Percentiles rank a stretch among this genome's conserved stretches.
These are phyloP conservation scores for Sarcophaga carnaria DNA, from an alignment of 2,888 invertebrate genomes.

Conservation along the genomic window DNA sequence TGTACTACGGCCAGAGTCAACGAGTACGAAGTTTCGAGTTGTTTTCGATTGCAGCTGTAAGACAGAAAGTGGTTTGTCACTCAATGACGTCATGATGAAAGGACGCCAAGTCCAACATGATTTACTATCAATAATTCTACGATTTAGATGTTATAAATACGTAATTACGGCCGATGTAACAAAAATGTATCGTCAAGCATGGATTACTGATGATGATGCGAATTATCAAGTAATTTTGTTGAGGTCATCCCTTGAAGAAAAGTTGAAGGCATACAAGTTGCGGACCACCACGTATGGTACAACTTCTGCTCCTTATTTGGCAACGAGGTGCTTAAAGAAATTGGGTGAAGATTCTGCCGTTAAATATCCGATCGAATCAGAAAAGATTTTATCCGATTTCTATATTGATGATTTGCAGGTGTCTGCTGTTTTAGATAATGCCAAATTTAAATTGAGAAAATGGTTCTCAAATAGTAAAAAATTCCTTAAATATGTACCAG, in stretches of 20 bases:
- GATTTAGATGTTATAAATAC: no score
- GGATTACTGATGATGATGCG: no score
- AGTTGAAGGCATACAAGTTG: constrained; percentile 37
- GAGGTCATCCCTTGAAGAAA: constrained; percentile 16
- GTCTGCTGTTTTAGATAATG: no score
- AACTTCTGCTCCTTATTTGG: constrained; percentile 68
- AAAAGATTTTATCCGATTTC: constrained; percentile 49
- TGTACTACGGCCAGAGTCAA: constrained; percentile 49
- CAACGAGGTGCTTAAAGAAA: constrained; percentile 63
- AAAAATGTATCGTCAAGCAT: no score
- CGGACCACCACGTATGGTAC: constrained; percentile 45
- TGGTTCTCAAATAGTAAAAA: no score
- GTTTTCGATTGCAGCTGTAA: no score
- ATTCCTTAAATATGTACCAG: no score
- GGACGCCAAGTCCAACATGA: constrained; percentile 57
- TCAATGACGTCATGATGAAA: constrained; percentile 61
- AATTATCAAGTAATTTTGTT: constrained; percentile 62
- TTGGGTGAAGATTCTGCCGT: constrained; percentile 53
- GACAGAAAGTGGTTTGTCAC: constrained; percentile 56
- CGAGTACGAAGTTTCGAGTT: constrained; percentile 55
- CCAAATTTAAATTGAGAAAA: no score
- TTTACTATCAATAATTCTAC: constrained; percentile 54
- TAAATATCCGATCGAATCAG: constrained; percentile 59
- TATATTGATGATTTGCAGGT: no score
- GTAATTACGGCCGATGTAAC: no score